Evolutionary conservation across 2,113 vertebrate species (phyloP).

Genomic region (Uropsilus gracilis): DNA sequence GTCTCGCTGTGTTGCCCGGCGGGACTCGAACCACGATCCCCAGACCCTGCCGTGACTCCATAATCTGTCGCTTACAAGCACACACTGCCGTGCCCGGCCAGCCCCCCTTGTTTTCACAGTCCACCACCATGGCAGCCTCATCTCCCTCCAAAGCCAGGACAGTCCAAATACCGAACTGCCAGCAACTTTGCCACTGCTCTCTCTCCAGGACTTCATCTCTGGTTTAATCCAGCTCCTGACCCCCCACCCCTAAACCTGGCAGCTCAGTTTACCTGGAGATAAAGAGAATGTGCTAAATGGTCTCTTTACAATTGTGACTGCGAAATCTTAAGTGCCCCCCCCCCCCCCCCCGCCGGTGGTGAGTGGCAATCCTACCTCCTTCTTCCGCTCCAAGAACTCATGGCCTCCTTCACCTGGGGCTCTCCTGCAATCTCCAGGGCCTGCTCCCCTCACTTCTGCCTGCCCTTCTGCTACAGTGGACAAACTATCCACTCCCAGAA

Average conservation of each 20-base stretch:
- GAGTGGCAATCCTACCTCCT: background rate
- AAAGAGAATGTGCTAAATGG: background rate
- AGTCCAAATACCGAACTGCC: too few relatives aligned
- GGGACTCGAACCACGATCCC: too few relatives aligned
- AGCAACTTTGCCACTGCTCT: too few relatives aligned
- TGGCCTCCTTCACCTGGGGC: too few relatives aligned
- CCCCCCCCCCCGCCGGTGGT: too few relatives aligned
- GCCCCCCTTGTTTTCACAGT: too few relatives aligned
- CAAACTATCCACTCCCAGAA: rapidly evolving
- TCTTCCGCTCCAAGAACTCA: background rate
- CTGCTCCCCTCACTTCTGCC: background rate
- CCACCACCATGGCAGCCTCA: too few relatives aligned
- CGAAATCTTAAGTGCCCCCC: background rate
- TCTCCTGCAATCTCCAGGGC: too few relatives aligned
- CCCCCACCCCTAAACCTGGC: background rate
- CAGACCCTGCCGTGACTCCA: too few relatives aligned
- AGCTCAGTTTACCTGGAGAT: background rate
- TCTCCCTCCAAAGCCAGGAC: background rate
- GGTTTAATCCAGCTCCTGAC: background rate
- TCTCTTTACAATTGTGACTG: background rate
- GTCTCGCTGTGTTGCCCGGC: too few relatives aligned
- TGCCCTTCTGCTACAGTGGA: background rate
- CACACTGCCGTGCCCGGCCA: too few relatives aligned
- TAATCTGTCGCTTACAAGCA: too few relatives aligned
- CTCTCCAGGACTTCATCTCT: background rate